Evolutionary conservation across 1,140 invertebrate genomes (phyloP), one percentile per base, ranked within the genome.

Genomic region (Plectrocnemia conspersa): DNA sequence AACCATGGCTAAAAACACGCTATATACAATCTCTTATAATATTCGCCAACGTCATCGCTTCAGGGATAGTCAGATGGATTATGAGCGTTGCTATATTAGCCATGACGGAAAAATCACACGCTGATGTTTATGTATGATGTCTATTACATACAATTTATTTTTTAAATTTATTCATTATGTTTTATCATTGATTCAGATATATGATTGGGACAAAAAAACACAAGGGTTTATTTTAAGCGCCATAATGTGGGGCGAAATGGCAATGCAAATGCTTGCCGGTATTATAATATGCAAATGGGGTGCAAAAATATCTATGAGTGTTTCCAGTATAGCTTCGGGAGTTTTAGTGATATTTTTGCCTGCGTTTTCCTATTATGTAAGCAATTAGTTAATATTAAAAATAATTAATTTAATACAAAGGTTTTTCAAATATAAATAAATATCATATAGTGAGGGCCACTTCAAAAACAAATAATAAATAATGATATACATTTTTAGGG

Each of bases 181-280:
- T n/a, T n/a, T n/a, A n/a, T n/a, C n/a, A n/a, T n/a, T n/a, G n/a
- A n/a, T 55, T 41, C 22, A 55, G 21, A 64, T 52, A 49, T 82
- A 81, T 60, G 65, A 76, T 40, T 85, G 82, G 82, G 68, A 67
- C 52, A 78, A 80, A 55, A 72, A 73, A 24, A 70, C 69, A 0
- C 80, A 82, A 66, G 80, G 77, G 13, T 63, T 71, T 6, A 74
- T 83, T 3, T 60, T 80, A 6, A 67, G 71, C 0, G 73, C 79
- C 1, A 82, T 83, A 58, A 81, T 79, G 64, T 79, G 77, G 71
- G 82, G 81, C 1, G 82, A 83, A 61, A 76, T 81, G 46, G 7
- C 77, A 2, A 78, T 81, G 1, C 83, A 85, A 62, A 74, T 90
- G 2, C 79, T 85, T 0, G 85, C 80, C 0, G 87, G 86, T 1